A percentile compares a stretch with the other conserved stretches of the same genome.
These are phyloP conservation scores for Drosophila mercatorum DNA, from an alignment of 2,888 invertebrate species.

Conservation along the genomic window DNA sequence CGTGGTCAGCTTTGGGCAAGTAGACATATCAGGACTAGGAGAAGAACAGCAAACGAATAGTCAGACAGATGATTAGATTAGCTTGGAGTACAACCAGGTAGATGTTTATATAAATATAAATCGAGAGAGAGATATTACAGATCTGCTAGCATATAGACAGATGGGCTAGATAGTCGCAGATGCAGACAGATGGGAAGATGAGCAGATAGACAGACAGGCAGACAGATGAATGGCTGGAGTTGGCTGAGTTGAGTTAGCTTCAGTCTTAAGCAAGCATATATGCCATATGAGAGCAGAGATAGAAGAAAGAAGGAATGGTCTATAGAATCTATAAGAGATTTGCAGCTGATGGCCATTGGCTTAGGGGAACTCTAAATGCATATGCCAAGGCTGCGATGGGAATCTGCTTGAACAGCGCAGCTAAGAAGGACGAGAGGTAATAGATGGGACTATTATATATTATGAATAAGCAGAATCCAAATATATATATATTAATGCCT, in stretches of 20 bases:
- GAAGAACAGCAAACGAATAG: not conserved
- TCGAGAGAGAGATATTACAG: not conserved
- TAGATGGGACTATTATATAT: too few species aligned
- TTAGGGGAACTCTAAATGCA: too few species aligned
- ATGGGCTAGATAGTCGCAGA: not conserved
- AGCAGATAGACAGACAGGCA: not conserved
- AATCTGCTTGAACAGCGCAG: too few species aligned
- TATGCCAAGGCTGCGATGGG: too few species aligned
- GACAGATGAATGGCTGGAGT: not conserved
- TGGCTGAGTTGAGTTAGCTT: not conserved
- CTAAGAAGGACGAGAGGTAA: too few species aligned
- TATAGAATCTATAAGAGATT: not conserved
- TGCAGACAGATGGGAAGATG: not conserved
- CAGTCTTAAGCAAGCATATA: not conserved
- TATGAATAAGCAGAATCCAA: too few species aligned
- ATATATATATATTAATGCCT: too few species aligned
- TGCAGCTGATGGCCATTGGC: too few species aligned
- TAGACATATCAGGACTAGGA: not conserved
- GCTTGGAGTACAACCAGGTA: not conserved
- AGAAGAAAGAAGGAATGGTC: not conserved
- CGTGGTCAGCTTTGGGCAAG: too few species aligned
- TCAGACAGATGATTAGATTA: not conserved
- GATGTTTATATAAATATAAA: not conserved
- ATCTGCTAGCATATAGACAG: not conserved
- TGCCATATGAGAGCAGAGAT: not conserved